phyloP scores from a whole-genome alignment of 2,888 invertebrate genomes.

The Hirtodrosophila duncani region DNA sequence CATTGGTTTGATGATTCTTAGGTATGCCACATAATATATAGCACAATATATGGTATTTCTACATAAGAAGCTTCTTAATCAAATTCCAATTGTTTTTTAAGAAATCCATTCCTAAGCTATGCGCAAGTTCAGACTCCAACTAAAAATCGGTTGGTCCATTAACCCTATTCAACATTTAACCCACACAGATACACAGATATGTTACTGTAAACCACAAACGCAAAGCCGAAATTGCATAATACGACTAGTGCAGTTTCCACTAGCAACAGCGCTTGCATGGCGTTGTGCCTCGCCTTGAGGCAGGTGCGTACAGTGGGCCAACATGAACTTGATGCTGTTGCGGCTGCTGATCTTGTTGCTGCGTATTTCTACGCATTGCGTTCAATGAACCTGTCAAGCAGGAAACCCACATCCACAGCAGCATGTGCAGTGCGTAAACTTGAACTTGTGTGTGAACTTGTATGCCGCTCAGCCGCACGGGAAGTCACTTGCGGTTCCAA shows the following conservation, averaged over 20 bases:
- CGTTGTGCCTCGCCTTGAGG: constrained; percentile 29
- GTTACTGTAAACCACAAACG: background rate
- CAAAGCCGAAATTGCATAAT: constrained; percentile 22
- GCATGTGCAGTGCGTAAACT: constrained; percentile 52
- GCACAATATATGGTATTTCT: no score
- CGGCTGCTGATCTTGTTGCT: no score
- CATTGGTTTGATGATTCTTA: no score
- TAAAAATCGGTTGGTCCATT: constrained; percentile 38
- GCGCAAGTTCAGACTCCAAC: constrained; percentile 17
- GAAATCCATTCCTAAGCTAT: constrained; percentile 2
- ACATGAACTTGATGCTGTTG: constrained; percentile 35
- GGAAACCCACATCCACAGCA: constrained; percentile 37
- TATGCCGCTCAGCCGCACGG: no score
- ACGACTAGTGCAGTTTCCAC: background rate
- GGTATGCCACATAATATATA: no score
- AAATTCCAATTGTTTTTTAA: constrained; percentile 11
- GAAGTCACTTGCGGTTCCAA: constrained; percentile 17
- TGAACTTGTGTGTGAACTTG: constrained; percentile 53
- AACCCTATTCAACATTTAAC: constrained; percentile 62
- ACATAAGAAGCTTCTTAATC: background rate
- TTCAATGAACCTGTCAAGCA: constrained; percentile 49
- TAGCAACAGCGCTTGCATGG: constrained; percentile 33
- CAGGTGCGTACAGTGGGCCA: constrained; percentile 45
- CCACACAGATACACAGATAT: constrained; percentile 26
- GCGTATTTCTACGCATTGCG: constrained; percentile 31